Percentiles rank a stretch among this genome's conserved stretches.
Evolutionary conservation across 1,140 invertebrate genomes (phyloP).

Genomic region (Pachyrhynchus sulphureomaculatus): DNA sequence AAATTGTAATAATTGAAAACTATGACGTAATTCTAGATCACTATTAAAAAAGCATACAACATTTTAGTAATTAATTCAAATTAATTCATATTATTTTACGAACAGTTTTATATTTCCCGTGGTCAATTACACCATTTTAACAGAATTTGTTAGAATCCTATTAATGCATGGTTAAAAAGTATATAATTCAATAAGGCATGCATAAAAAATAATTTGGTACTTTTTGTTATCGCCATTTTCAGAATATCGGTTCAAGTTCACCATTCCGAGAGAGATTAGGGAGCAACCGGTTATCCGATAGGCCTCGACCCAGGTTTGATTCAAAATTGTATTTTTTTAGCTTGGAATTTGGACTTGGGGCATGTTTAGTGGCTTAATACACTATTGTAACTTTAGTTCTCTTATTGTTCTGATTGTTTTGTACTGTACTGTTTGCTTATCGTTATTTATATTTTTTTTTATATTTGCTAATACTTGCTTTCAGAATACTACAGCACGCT

Average conservation of each 20-base stretch:
- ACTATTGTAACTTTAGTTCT: conserved; percentile 2
- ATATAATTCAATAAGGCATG: too few species aligned
- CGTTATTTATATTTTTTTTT: conserved; percentile 17
- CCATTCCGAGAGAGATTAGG: conserved; percentile 84
- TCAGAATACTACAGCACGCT: conserved; percentile 42
- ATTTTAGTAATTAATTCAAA: too few species aligned
- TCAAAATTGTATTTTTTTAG: conserved; percentile 47
- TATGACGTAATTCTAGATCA: too few species aligned
- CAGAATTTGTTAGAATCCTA: too few species aligned
- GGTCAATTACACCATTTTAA: too few species aligned
- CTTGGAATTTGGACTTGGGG: conserved; percentile 40
- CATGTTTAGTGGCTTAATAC: conserved; percentile 35
- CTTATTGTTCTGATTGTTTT: not conserved
- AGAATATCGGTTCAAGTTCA: conserved; percentile 67
- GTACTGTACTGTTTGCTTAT: conserved; percentile 9
- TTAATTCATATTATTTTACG: too few species aligned
- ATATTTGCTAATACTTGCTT: conserved; percentile 37
- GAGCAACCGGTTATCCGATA: conserved; percentile 80
- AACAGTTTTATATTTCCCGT: too few species aligned
- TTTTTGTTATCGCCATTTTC: conserved; percentile 24
- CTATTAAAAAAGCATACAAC: too few species aligned
- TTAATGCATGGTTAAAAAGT: too few species aligned
- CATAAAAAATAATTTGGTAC: too few species aligned
- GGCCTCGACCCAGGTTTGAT: conserved; percentile 77
- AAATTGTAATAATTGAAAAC: too few species aligned